These are phyloP conservation scores for Alauda arvensis DNA, from an alignment of 2,797 vertebrate genomes.

Conservation along the genomic window DNA sequence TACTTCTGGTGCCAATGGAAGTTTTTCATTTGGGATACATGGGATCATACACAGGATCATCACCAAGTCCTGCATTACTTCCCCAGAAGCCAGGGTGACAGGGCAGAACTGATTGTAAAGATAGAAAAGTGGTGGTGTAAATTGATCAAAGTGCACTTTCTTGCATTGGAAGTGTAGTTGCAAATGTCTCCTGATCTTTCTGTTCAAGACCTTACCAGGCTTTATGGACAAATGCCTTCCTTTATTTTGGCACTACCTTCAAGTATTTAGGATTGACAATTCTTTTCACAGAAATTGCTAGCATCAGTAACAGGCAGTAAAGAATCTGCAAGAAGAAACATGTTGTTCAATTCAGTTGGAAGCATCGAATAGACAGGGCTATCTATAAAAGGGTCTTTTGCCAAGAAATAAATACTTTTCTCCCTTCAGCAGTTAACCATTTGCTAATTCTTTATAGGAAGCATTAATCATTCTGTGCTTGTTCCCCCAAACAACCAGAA, in stretches of 20 bases:
- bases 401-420: not conserved
- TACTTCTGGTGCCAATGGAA: not conserved
- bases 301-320: not conserved
- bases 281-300: not conserved
- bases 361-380: not conserved
- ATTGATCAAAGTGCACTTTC: not conserved
- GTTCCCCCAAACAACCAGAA: not conserved
- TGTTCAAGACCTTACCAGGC: not conserved
- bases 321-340: not conserved
- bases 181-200: not conserved
- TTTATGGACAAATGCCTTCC: not conserved
- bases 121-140: not conserved
- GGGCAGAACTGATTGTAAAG: not conserved
- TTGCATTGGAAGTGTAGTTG: not conserved
- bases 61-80: not conserved
- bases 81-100: not conserved
- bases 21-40: not conserved
- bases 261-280: not conserved
- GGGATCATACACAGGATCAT: not conserved
- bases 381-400: not conserved
- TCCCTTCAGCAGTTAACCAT: not conserved
- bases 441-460: slow-evolving; percentile 10
- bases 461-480: not conserved
- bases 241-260: not conserved
- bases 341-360: not conserved